Evolutionary conservation across 2,888 invertebrate species (phyloP).

Genomic region (Norana najaformis): DNA sequence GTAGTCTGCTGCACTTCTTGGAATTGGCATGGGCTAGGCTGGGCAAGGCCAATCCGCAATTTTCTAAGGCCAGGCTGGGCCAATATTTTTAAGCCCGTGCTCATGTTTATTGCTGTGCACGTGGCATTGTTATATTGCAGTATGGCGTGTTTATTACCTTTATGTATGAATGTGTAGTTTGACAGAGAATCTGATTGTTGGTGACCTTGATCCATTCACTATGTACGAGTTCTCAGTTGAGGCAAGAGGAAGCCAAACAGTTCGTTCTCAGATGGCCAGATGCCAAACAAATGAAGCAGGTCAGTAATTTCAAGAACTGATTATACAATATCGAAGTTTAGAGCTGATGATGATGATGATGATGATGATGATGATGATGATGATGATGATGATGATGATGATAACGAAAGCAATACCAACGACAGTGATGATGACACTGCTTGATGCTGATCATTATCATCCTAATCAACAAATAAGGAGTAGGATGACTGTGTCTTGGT

Average conservation of each 20-base stretch:
- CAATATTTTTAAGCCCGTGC: neutral
- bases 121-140: neutral
- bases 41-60: neutral
- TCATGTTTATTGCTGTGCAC: neutral
- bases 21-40: neutral
- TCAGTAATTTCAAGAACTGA: neutral
- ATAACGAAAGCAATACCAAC: too few species aligned
- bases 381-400: too few species aligned
- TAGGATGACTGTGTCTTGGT: neutral
- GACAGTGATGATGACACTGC: too few species aligned
- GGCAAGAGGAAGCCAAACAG: neutral
- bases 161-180: neutral
- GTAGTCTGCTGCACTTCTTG: neutral
- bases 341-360: too few species aligned
- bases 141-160: too few species aligned
- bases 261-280: neutral
- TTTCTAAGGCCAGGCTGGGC: neutral
- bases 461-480: neutral
- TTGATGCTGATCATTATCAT: neutral
- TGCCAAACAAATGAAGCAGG: neutral
- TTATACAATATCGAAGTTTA: too few species aligned
- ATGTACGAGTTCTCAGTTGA: neutral
- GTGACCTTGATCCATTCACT: neutral
- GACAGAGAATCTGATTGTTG: neutral
- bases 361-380: too few species aligned